Evolutionary conservation across 2,797 vertebrate genomes (phyloP).

Genomic region (Liasis olivaceus): DNA sequence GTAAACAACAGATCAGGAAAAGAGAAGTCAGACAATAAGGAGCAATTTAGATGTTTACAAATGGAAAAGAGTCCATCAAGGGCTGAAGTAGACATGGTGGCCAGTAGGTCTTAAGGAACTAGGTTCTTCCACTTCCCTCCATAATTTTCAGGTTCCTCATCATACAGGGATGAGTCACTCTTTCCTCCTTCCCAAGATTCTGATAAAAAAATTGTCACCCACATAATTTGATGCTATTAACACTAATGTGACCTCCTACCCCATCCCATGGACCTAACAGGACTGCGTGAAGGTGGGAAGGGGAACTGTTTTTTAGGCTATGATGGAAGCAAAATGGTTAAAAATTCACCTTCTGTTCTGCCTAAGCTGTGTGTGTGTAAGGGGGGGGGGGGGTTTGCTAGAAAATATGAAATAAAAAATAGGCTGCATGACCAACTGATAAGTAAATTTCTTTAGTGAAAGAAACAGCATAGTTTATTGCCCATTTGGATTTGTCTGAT

Average conservation of each 20-base stretch:
- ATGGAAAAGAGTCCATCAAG: background rate
- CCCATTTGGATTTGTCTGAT: background rate
- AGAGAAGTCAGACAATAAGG: background rate
- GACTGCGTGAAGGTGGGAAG: background rate
- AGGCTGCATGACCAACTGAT: background rate
- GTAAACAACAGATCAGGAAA: background rate
- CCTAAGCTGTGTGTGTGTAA: background rate
- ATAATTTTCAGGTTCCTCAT: background rate
- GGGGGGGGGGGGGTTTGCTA: background rate
- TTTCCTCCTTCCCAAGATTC: background rate
- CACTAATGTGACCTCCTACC: background rate
- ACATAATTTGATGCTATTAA: background rate
- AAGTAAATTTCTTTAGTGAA: background rate
- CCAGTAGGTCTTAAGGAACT: background rate
- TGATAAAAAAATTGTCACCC: background rate
- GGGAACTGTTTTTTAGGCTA: background rate
- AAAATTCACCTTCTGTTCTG: background rate
- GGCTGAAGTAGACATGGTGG: background rate
- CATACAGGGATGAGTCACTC: background rate
- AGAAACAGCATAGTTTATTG: background rate
- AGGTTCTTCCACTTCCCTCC: background rate
- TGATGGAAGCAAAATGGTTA: background rate
- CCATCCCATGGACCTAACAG: too few species aligned
- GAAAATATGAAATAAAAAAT: background rate
- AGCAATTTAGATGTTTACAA: background rate